Evolutionary conservation across 2,888 invertebrate genomes (phyloP).

Genomic region (Periphyllus acericola): DNA sequence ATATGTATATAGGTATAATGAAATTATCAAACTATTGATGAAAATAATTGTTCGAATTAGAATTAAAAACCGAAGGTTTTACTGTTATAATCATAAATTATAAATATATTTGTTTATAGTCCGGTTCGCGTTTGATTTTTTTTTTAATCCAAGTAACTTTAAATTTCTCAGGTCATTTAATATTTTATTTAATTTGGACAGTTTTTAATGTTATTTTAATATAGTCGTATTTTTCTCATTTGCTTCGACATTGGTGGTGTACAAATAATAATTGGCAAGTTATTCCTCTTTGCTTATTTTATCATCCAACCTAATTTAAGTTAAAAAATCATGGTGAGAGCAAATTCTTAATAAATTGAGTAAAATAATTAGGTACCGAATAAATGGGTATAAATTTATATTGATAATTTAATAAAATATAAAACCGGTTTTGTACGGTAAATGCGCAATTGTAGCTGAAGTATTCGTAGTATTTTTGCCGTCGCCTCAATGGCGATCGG

Average conservation of each 20-base stretch:
- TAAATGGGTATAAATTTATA: not conserved
- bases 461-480: conserved; percentile 60
- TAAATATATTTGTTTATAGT: no score
- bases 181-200: not conserved
- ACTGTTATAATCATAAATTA: no score
- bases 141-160: not conserved
- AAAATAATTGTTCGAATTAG: no score
- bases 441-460: not conserved
- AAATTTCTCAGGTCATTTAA: not conserved
- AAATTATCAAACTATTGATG: no score
- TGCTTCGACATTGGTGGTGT: not conserved
- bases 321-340: not conserved
- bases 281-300: not conserved
- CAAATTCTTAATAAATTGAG: not conserved
- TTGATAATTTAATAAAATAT: conserved; percentile 46
- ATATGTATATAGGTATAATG: no score
- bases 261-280: not conserved
- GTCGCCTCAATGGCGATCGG: conserved; percentile 58
- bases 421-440: conserved; percentile 46
- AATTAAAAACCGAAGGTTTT: not conserved
- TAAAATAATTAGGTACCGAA: not conserved
- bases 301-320: not conserved
- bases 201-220: conserved; percentile 6
- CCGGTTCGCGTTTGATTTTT: no score
- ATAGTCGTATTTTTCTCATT: not conserved